Evolutionary conservation across 35 echinoderm and acorn worm species (phyloP).

Genomic region (Lytechinus variegatus): DNA sequence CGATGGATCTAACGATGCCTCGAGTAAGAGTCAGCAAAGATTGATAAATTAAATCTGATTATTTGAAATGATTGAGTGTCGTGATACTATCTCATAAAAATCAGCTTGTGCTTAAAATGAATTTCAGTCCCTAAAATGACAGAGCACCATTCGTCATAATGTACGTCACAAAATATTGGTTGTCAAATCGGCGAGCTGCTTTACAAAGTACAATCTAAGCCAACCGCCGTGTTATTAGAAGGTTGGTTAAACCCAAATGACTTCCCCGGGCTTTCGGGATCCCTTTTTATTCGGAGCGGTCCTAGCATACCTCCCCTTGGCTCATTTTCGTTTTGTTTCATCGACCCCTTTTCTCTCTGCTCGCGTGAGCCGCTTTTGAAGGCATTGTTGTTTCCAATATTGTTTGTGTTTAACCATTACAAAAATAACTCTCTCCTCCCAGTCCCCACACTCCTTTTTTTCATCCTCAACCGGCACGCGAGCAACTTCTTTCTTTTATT

Average conservation of each 20-base stretch:
- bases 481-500: not conserved
- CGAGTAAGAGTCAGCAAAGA: not conserved
- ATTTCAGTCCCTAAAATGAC: not conserved
- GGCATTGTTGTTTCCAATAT: not conserved
- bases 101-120: not conserved
- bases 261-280: constrained; percentile 24
- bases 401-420: constrained; percentile 13
- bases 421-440: constrained; percentile 2
- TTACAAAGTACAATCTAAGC: constrained; percentile 19
- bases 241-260: constrained; percentile 11
- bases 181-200: not conserved
- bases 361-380: not conserved
- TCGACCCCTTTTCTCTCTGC: not conserved
- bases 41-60: not conserved
- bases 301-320: constrained; percentile 25
- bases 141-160: not conserved
- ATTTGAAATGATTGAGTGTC: not conserved
- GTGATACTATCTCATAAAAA: not conserved
- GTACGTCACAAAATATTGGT: constrained; percentile 19
- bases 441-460: not conserved
- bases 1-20: not conserved
- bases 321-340: constrained; percentile 21
- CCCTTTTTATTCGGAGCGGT: not conserved
- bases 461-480: not conserved
- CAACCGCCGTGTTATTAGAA: constrained; percentile 10